Conservation (phyloP, 2,113 vertebrate genomes). For the Brevimyrus niger region DNA sequence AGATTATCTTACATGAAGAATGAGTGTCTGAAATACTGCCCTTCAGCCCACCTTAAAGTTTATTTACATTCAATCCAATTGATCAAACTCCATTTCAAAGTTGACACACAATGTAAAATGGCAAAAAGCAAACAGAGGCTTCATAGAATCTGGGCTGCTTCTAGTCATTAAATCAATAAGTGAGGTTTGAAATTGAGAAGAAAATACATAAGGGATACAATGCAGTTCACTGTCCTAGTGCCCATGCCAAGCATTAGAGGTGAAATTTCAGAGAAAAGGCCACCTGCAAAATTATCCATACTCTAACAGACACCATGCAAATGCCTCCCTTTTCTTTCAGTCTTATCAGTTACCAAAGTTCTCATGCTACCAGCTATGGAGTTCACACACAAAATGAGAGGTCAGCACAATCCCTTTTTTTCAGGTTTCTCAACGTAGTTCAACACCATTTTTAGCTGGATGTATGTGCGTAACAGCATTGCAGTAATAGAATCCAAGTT, state of each 20-base stretch:
- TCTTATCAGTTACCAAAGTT: not conserved
- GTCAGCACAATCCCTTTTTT: not conserved
- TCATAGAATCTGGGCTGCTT: not conserved
- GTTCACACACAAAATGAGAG: not conserved
- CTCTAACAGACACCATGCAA: not conserved
- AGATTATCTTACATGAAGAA: not conserved
- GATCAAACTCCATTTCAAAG: not conserved
- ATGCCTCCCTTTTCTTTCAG: not conserved
- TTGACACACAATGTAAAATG: not conserved
- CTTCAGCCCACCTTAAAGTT: not conserved
- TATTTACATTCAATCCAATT: not conserved
- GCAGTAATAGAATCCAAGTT: not conserved
- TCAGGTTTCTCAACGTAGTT: not conserved
- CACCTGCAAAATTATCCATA: not conserved
- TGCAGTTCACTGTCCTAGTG: not conserved
- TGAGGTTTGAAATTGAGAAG: not conserved
- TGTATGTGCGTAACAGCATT: not conserved
- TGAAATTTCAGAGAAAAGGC: not conserved
- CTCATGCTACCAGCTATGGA: not conserved
- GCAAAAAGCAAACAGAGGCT: not conserved
- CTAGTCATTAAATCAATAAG: not conserved
- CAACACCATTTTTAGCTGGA: not conserved
- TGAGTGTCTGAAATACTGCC: not conserved
- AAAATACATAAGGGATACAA: not conserved
- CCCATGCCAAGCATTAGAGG: not conserved